A percentile compares a stretch with the other conserved stretches of the same genome.
Evolutionary conservation across 2,113 vertebrate species (phyloP).

Genomic region (Rhinolophus ferrumequinum): DNA sequence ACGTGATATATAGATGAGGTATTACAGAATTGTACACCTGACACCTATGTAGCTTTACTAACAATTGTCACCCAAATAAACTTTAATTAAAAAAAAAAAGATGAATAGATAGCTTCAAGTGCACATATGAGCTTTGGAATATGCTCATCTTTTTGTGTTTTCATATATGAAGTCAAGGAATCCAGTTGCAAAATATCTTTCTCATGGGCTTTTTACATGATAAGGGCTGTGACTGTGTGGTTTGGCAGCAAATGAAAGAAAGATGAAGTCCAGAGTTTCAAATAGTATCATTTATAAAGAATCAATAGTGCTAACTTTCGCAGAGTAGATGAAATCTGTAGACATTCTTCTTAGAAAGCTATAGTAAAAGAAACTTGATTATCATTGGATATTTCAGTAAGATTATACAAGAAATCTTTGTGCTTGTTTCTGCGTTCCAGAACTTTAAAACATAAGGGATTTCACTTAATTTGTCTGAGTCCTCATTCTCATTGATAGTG

Average conservation of each 20-base stretch:
- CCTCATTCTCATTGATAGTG: constrained; percentile 72
- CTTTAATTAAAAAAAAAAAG: no score
- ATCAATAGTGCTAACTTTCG: constrained; percentile 62
- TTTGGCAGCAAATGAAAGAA: background rate
- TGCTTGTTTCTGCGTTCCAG: constrained; percentile 74
- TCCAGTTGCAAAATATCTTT: background rate
- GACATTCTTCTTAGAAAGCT: constrained; percentile 57
- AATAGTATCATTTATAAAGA: constrained; percentile 65
- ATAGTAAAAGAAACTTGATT: constrained; percentile 73
- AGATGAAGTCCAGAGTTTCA: background rate
- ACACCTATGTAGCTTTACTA: no score
- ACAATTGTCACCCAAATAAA: no score
- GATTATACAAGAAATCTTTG: constrained; percentile 72
- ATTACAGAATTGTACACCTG: no score
- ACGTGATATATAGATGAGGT: no score
- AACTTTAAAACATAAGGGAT: constrained; percentile 75
- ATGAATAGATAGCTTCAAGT: background rate
- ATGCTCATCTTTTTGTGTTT: background rate
- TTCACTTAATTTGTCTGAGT: constrained; percentile 79
- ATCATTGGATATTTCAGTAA: constrained; percentile 59
- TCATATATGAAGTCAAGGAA: background rate
- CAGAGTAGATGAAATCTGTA: constrained; percentile 70
- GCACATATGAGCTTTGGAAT: background rate
- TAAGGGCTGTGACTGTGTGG: background rate
- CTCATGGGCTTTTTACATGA: background rate